Conservation (phyloP, 2,113 vertebrate species). For the Lophotis ruficrista region DNA sequence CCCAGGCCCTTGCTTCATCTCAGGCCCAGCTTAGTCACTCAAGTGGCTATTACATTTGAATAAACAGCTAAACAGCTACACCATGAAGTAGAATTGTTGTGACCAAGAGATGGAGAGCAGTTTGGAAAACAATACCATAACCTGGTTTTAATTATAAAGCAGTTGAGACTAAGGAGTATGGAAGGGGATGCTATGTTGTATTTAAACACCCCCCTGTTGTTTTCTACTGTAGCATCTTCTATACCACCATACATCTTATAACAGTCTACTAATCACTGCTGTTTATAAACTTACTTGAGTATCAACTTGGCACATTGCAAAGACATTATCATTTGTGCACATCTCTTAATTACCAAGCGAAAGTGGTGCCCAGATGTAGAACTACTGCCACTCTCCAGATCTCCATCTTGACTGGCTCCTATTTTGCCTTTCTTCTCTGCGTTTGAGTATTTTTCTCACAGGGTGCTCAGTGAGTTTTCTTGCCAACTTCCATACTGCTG, state of each 20-base stretch:
- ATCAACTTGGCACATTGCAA: not conserved
- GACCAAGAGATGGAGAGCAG: not conserved
- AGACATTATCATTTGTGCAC: not conserved
- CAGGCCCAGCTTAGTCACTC: not conserved
- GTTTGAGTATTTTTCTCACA: slow-evolving; percentile 55
- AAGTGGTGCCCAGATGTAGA: not conserved
- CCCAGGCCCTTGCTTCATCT: not conserved
- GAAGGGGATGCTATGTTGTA: not conserved
- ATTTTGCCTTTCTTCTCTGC: not conserved
- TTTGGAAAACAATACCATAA: not conserved
- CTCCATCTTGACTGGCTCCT: not conserved
- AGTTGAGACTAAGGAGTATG: not conserved
- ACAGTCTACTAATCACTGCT: not conserved
- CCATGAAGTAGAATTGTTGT: not conserved
- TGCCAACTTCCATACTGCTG: slow-evolving; percentile 57
- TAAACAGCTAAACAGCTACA: not conserved
- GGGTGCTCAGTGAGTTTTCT: slow-evolving; percentile 23
- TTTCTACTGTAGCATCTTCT: not conserved
- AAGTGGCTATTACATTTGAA: not conserved
- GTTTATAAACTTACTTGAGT: not conserved
- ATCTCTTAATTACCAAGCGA: not conserved
- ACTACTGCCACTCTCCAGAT: not conserved
- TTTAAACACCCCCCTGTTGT: not conserved
- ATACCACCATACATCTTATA: not conserved
- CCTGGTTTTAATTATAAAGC: not conserved